Evolutionary conservation across 2,113 vertebrate genomes (phyloP).

Genomic region (Nycticorax nycticorax): DNA sequence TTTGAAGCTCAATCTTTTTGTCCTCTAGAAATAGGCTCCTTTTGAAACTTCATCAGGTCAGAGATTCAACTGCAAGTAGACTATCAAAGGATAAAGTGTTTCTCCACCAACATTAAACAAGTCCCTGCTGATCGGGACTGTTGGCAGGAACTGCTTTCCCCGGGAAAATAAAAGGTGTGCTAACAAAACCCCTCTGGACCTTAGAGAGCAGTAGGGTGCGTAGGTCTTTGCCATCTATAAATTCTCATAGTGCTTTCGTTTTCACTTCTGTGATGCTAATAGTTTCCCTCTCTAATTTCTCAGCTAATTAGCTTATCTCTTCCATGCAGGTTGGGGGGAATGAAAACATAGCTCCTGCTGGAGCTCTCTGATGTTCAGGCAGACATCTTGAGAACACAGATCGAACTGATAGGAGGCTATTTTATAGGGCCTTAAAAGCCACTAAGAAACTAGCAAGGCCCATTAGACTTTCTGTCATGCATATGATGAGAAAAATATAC

Average conservation of each 20-base stretch:
- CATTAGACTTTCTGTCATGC: slow-evolving; percentile 96
- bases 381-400: slow-evolving; percentile 82
- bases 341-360: slow-evolving; percentile 83
- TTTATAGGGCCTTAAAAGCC: slow-evolving; percentile 81
- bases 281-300: slow-evolving; percentile 82
- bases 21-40: background rate
- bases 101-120: background rate
- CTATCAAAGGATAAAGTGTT: background rate
- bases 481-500: slow-evolving; percentile 80
- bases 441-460: slow-evolving; percentile 86
- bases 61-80: background rate
- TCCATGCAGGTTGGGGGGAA: slow-evolving; percentile 72
- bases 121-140: background rate
- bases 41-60: background rate
- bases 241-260: background rate
- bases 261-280: slow-evolving; percentile 53
- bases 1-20: background rate
- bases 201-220: background rate
- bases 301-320: slow-evolving; percentile 83
- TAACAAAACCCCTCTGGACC: background rate
- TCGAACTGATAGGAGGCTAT: slow-evolving; percentile 74
- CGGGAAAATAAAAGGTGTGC: background rate
- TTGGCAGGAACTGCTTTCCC: background rate
- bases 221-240: background rate
- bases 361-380: slow-evolving; percentile 74